Evolutionary conservation across 2,113 vertebrate genomes (phyloP).

Genomic region (Chaetorhynchus papuensis): DNA sequence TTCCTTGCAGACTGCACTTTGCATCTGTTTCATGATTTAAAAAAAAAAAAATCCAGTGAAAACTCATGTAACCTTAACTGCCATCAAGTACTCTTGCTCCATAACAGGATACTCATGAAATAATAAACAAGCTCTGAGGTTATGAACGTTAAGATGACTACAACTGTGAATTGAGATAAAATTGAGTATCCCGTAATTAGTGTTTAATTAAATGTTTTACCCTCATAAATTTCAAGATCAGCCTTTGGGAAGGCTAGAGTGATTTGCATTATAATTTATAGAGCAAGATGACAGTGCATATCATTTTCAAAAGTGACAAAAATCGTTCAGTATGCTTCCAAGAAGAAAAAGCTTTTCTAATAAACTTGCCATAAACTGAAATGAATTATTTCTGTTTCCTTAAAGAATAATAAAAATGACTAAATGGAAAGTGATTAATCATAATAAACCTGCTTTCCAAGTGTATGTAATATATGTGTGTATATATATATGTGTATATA

Average conservation of each 20-base stretch:
- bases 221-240: not conserved
- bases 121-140: not conserved
- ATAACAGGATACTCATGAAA: not conserved
- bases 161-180: not conserved
- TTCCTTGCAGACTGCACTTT: not conserved
- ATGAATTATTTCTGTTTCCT: not conserved
- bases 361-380: not conserved
- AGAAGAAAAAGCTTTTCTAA: not conserved
- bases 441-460: not conserved
- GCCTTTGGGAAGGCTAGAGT: not conserved
- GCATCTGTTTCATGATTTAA: not conserved
- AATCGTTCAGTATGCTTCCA: not conserved
- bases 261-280: not conserved
- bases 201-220: not conserved
- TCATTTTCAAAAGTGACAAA: not conserved
- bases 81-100: not conserved
- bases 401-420: not conserved
- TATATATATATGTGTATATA: rapidly evolving
- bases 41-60: not conserved
- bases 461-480: not conserved
- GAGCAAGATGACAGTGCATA: not conserved
- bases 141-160: not conserved
- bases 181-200: not conserved
- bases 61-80: not conserved
- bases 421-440: not conserved